A percentile compares a stretch with the other conserved stretches of the same genome.
Conservation (phyloP, 2,888 invertebrate genomes). For the Drepanosiphum platanoidis region DNA sequence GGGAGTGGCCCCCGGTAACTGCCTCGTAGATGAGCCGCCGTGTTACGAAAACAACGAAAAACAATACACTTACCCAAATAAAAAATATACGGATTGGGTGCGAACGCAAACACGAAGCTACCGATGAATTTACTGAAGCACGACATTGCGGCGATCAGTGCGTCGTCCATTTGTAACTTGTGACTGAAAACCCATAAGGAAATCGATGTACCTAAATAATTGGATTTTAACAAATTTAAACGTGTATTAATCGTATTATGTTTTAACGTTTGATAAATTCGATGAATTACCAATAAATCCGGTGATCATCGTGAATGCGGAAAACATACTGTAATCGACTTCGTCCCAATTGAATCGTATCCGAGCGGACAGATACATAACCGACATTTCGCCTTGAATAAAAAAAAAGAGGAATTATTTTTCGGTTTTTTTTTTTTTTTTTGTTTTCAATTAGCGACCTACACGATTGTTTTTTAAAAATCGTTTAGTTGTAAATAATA, state of each 20-base stretch:
- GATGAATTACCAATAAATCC: conserved; percentile 83
- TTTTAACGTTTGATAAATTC: too few species aligned
- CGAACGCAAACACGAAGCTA: conserved; percentile 51
- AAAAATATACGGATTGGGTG: conserved; percentile 33
- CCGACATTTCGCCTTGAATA: conserved; percentile 52
- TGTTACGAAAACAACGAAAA: too few species aligned
- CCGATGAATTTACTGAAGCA: conserved; percentile 50
- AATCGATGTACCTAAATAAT: conserved; percentile 47
- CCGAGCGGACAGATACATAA: conserved; percentile 50
- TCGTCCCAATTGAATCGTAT: conserved; percentile 79
- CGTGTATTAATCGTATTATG: too few species aligned
- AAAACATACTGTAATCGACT: conserved; percentile 86
- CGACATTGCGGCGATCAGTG: conserved; percentile 32
- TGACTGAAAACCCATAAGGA: conserved; percentile 57
- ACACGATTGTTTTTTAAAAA: too few species aligned
- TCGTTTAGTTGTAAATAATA: too few species aligned
- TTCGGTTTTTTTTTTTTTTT: too few species aligned
- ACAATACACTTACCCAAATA: conserved; percentile 47
- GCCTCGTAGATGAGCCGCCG: too few species aligned
- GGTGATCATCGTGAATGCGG: conserved; percentile 85
- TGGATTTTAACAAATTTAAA: too few species aligned
- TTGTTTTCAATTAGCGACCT: too few species aligned
- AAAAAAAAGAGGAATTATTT: too few species aligned
- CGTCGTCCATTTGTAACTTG: conserved; percentile 50
- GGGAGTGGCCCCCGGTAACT: too few species aligned